Percentiles rank a stretch among this genome's conserved stretches.
Conservation (phyloP, 2,797 vertebrate genomes). For the Syngnathus rostellatus region DNA sequence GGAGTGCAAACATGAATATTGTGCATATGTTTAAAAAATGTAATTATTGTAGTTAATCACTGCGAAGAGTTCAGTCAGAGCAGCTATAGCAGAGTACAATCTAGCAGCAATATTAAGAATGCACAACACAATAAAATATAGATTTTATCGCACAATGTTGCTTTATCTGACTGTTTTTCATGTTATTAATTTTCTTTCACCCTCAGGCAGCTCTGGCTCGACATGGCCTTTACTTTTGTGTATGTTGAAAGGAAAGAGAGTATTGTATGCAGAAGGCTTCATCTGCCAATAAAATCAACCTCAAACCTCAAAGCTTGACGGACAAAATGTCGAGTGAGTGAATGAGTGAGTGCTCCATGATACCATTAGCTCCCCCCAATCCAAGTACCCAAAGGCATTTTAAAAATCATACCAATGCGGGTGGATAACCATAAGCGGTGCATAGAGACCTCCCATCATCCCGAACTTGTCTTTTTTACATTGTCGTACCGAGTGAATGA, state of each 20-base stretch:
- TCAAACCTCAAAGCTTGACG: conserved; percentile 4
- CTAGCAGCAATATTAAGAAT: not conserved
- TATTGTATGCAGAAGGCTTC: conserved; percentile 3
- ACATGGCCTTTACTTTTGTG: not conserved
- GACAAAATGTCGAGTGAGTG: not conserved
- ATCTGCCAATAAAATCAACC: conserved; percentile 9
- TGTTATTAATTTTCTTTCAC: conserved; percentile 3
- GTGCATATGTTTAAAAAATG: not conserved
- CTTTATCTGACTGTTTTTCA: not conserved
- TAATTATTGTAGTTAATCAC: not conserved
- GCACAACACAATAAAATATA: not conserved
- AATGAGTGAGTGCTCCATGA: not conserved
- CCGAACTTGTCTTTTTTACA: too few relatives aligned
- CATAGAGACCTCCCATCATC: too few relatives aligned
- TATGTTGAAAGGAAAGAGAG: conserved; percentile 3
- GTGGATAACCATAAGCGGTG: too few relatives aligned
- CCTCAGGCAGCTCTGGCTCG: not conserved
- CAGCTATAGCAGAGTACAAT: not conserved
- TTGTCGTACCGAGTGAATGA: too few relatives aligned
- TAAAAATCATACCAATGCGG: too few relatives aligned
- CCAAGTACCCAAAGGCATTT: too few relatives aligned
- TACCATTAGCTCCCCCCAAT: too few relatives aligned
- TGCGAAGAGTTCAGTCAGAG: not conserved
- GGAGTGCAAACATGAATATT: not conserved
- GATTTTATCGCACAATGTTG: not conserved